phyloP scores from a whole-genome alignment of 2,888 invertebrate species.

The Lutraria lutraria region DNA sequence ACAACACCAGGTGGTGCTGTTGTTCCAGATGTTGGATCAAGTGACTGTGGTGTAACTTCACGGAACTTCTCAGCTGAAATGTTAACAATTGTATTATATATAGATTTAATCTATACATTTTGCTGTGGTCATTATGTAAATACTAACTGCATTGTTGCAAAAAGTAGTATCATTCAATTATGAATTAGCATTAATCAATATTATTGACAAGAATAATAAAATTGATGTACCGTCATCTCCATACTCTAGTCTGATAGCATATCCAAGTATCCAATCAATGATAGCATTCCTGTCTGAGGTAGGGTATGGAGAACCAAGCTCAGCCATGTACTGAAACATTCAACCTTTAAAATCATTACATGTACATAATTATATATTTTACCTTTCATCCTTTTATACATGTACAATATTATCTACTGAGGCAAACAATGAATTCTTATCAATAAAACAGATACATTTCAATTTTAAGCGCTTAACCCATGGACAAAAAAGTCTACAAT shows the following conservation, averaged over 20 bases:
- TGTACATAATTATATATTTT: too few species aligned
- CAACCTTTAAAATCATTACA: background rate
- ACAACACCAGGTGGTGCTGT: slow-evolving; percentile 88
- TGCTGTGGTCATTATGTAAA: too few species aligned
- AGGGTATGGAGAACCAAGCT: slow-evolving; percentile 91
- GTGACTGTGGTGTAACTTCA: slow-evolving; percentile 89
- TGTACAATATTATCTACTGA: too few species aligned
- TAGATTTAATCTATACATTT: too few species aligned
- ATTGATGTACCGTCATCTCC: slow-evolving; percentile 90
- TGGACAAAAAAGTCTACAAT: too few species aligned
- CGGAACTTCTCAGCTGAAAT: slow-evolving; percentile 90
- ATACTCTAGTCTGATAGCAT: slow-evolving; percentile 94
- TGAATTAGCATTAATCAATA: background rate
- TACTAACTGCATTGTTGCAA: too few species aligned
- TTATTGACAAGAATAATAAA: background rate
- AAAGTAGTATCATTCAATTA: too few species aligned
- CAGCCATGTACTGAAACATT: slow-evolving; percentile 90
- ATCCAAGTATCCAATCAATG: slow-evolving; percentile 94
- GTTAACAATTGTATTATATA: background rate
- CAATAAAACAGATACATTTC: too few species aligned
- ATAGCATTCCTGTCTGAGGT: slow-evolving; percentile 90
- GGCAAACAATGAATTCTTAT: too few species aligned
- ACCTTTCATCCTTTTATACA: too few species aligned
- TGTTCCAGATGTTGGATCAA: slow-evolving; percentile 87
- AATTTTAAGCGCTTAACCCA: too few species aligned